Evolutionary conservation across 2,888 invertebrate genomes (phyloP), one percentile per base, ranked within the genome.

Genomic region (Eristalis arbustorum): DNA sequence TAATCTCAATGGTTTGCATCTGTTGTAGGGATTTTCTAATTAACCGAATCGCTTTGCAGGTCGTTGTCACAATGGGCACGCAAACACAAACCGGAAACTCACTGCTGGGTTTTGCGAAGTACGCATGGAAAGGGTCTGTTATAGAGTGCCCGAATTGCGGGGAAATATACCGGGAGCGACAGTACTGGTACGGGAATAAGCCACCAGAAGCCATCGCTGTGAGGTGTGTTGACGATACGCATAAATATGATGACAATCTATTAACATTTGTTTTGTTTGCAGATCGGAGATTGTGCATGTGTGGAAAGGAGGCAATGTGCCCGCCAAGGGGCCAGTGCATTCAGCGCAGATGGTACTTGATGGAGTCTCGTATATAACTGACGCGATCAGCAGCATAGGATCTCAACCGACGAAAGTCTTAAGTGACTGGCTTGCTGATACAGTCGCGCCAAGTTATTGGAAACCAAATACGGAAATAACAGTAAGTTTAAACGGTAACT

Each of bases 181-280:
- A 97, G 90, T 96, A 95, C 91, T 97, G 97, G 97, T 96, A 95
- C 91, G 96, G 96, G 5, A 97, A 97, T 90, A 95, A 95, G 89
- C 94, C 95, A 84, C 96, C 96, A 0, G 96, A 96, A 91, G 95
- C 95, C 84, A 92, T 93, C 34, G 95, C 95, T 13, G 96, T 96
- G 14, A 89, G 91, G 91, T 91, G 88, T 88, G 88, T 84, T 25
- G 31, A 42, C 6, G 37, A 42, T 22, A 37, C 10, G n/a, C 10
- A 5, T 3, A 18, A 3, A 18, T 5, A 49, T 6, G 49, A 18
- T 49, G 5, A 6, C 18, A 49, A 3, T 1, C 0, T 2, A n/a
- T 42, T n/a, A 14, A 42, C n/a, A 42, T 42, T 2, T 42, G 18
- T 49, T 49, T 49, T 49, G 18, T 18, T 49, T 31, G 79, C 81